phyloP scores from a whole-genome alignment of 2,797 vertebrate species.

The Glossophaga mutica region DNA sequence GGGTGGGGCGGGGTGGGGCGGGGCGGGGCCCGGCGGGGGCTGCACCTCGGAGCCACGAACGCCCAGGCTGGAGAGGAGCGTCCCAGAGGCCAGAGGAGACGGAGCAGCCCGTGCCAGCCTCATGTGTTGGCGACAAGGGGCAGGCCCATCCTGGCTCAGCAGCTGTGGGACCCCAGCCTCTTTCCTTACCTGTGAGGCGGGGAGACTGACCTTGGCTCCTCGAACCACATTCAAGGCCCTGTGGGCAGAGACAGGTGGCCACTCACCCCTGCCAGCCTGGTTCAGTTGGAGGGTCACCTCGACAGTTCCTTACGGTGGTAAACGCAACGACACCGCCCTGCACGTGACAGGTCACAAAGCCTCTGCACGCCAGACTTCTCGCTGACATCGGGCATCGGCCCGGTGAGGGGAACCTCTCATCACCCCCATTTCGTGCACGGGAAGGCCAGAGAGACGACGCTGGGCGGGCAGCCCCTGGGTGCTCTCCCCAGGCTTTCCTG shows the following conservation, averaged over 20 bases:
- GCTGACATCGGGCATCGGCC: background rate
- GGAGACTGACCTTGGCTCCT: background rate
- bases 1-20: too few species aligned
- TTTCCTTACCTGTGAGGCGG: background rate
- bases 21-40: background rate
- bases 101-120: background rate
- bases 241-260: background rate
- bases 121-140: background rate
- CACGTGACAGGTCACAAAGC: background rate
- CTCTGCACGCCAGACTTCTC: background rate
- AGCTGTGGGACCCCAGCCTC: background rate
- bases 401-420: background rate
- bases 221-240: background rate
- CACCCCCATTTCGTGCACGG: too few species aligned
- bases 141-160: background rate
- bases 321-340: background rate
- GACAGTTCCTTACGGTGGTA: fast-evolving
- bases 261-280: background rate
- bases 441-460: background rate
- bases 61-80: background rate
- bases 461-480: fast-evolving
- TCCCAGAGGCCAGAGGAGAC: background rate
- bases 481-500: background rate
- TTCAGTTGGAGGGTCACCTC: background rate
- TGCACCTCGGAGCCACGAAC: background rate